Evolutionary conservation across 30 jellyfish, hydroid and myxozoan species (phyloP).

Genomic region (Calvadosia cruxmelitensis): DNA sequence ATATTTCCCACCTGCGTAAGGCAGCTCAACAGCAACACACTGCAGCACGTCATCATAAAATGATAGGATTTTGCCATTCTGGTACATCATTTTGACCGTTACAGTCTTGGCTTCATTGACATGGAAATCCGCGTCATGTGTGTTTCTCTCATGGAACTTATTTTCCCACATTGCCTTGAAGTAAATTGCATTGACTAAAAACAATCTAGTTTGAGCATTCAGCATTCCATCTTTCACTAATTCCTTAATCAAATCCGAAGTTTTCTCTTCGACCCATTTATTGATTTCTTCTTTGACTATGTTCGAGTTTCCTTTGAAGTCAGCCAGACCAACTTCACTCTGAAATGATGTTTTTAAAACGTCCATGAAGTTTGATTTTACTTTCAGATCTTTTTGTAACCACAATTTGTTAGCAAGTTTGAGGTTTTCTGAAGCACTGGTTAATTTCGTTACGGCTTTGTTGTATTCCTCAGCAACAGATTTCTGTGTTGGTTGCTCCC

Average conservation of each 20-base stretch:
- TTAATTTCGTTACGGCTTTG: background rate
- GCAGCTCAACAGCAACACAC: constrained; percentile 28
- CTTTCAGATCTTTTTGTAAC: constrained; percentile 38
- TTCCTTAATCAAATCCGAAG: constrained; percentile 24
- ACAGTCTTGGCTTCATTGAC: constrained; percentile 13
- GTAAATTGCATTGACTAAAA: constrained; percentile 52
- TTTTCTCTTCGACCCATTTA: constrained; percentile 47
- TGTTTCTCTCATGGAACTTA: constrained; percentile 31
- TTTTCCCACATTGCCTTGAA: constrained; percentile 56
- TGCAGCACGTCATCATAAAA: constrained; percentile 10
- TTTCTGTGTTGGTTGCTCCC: constrained; percentile 11
- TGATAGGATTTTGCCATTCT: constrained; percentile 25
- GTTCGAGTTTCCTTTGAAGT: constrained; percentile 17
- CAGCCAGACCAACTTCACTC: constrained; percentile 13
- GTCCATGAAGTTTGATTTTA: constrained; percentile 10
- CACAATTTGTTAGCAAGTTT: constrained; percentile 50
- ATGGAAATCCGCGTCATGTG: constrained; percentile 25
- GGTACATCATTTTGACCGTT: constrained; percentile 43
- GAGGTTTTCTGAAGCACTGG: constrained; percentile 8
- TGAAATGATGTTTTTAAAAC: constrained; percentile 8
- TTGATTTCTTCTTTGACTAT: constrained; percentile 21
- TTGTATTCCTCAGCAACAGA: constrained; percentile 26
- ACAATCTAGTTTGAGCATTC: constrained; percentile 29
- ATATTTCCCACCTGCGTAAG: constrained; percentile 23
- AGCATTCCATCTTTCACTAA: constrained; percentile 34